A percentile compares a stretch with the other conserved stretches of the same genome.
These are phyloP conservation scores for Panorpa germanica DNA, from an alignment of 2,888 invertebrate species.

Conservation along the genomic window DNA sequence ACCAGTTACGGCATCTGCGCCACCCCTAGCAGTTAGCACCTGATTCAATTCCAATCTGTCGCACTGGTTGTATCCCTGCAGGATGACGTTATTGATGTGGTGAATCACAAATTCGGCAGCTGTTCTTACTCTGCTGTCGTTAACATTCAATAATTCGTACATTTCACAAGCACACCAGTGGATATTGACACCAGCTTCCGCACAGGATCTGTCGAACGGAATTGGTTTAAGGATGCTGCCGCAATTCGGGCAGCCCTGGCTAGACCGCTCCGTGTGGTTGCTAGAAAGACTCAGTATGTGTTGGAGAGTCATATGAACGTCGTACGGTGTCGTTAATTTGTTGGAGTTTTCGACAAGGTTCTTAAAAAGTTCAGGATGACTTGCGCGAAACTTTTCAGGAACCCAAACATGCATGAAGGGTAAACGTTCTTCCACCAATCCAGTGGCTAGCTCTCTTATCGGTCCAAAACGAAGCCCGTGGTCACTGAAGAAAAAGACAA, in stretches of 20 bases:
- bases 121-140: too few relatives aligned
- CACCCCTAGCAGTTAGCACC: too few relatives aligned
- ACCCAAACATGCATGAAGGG: constrained; percentile 52
- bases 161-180: constrained; percentile 65
- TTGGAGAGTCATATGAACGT: constrained; percentile 50
- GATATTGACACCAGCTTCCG: constrained; percentile 41
- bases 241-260: constrained; percentile 40
- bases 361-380: constrained; percentile 31
- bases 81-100: too few relatives aligned
- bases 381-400: too few relatives aligned
- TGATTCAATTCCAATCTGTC: too few relatives aligned
- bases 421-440: constrained; percentile 60
- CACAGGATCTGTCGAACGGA: constrained; percentile 40
- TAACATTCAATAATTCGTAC: constrained; percentile 16
- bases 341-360: constrained; percentile 40
- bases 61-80: too few relatives aligned
- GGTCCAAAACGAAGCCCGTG: constrained; percentile 63
- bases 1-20: too few relatives aligned
- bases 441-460: constrained; percentile 43
- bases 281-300: constrained; percentile 37
- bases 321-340: constrained; percentile 53
- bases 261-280: too few relatives aligned
- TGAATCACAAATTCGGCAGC: too few relatives aligned
- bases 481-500: constrained; percentile 57
- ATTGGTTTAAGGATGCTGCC: constrained; percentile 40